Base-by-base conservation (phyloP, 2,888 invertebrate genomes). In the Cantharis flavilabris region DNA sequence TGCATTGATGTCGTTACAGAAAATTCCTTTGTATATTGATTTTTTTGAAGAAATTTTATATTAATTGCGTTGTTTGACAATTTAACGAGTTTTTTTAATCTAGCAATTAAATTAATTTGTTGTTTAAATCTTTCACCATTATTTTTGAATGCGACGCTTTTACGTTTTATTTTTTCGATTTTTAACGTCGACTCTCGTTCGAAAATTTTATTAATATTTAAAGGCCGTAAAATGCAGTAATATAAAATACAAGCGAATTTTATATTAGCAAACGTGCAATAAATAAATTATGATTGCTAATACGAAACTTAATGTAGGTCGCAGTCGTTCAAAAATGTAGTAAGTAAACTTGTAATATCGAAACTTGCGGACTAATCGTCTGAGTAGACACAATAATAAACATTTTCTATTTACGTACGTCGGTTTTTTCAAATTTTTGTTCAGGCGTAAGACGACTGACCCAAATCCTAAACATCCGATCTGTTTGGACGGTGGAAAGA, bases 281-380 rank as follows among this genome's bases (percentile, higher is more conserved):
- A 65, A 70, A 75, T 75, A 67, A 75, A 75, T 75, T 69, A 67
- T 71, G 72, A 69, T 70, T 71, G 72, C 72, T 76, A 76, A 72
- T 76, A 76, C 69, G 69, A 76, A 76, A 69, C 72, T 30, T 72
- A 72, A 75, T 76, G 76, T 76, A 76, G 76, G 76, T 76, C 76
- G 69, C 72, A 65, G 28, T 14, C 69, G 16, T n/a, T 67, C 26
- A 49, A 49, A 49, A 49, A 49, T 49, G 49, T 49, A 49, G 49
- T 49, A 9, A 49, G n/a, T 49, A n/a, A n/a, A n/a, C 49, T 49
- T 9, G 49, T 7, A 49, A 49, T 49, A 49, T n/a, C 9, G 9
- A 49, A 13, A 23, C 26, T 67, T 67, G 65, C 26, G 26, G 26
- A 67, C 13, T 67, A 67, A 67, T 67, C 65, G 65, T 23, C 23